These are phyloP conservation scores for Dipodomys stephensi DNA, from an alignment of 2,113 vertebrate species.

Conservation along the genomic window DNA sequence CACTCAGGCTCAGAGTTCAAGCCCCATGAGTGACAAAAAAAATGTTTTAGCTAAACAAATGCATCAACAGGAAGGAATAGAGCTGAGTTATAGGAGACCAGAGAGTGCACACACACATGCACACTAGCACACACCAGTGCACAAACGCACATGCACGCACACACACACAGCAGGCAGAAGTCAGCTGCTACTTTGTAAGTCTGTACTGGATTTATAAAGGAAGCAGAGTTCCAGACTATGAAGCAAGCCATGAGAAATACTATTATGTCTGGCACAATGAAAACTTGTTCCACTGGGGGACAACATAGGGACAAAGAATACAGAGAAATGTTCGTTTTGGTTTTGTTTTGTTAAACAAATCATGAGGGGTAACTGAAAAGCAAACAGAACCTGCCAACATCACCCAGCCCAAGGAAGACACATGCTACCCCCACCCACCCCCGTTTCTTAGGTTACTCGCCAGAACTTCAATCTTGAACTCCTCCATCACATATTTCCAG, in stretches of 20 bases:
- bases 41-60: not conserved
- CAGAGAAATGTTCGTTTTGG: not conserved
- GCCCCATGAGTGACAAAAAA: not conserved
- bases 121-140: too few species aligned
- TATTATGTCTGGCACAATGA: not conserved
- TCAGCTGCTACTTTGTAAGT: too few species aligned
- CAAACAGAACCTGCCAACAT: too few species aligned
- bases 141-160: too few species aligned
- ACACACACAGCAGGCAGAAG: not conserved
- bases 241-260: not conserved
- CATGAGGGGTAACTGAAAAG: not conserved
- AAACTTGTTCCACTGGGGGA: not conserved
- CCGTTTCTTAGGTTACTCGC: slow-evolving; percentile 81
- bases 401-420: too few species aligned
- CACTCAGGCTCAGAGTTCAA: too few species aligned
- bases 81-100: not conserved
- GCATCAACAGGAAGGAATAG: not conserved
- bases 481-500: slow-evolving; percentile 92
- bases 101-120: too few species aligned
- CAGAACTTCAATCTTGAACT: slow-evolving; percentile 90
- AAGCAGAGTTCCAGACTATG: too few species aligned
- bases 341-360: not conserved
- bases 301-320: not conserved
- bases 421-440: too few species aligned
- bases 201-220: too few species aligned